Conservation (phyloP, 2,888 invertebrate genomes). For the Agrilus biguttatus region DNA sequence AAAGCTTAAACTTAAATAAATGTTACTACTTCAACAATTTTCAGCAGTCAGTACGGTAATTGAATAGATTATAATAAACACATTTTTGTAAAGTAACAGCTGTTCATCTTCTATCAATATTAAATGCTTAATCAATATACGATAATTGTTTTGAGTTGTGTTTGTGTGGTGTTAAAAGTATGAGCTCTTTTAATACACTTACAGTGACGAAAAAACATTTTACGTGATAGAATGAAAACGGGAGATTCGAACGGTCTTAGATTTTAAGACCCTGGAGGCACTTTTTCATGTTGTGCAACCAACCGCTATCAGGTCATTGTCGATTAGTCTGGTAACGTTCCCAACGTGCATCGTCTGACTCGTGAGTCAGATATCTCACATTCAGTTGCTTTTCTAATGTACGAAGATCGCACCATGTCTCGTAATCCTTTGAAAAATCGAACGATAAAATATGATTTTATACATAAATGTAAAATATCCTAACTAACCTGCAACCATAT, state of each 20-base stretch:
- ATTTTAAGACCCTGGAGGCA: conserved; percentile 28
- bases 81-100: too few relatives aligned
- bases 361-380: conserved; percentile 75
- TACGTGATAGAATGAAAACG: too few relatives aligned
- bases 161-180: too few relatives aligned
- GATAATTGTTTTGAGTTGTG: too few relatives aligned
- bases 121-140: too few relatives aligned
- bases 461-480: conserved; percentile 1
- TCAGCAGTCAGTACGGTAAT: too few relatives aligned
- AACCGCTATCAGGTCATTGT: conserved; percentile 33
- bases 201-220: too few relatives aligned
- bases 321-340: conserved; percentile 34
- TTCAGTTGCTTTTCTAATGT: conserved; percentile 64
- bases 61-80: too few relatives aligned
- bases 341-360: conserved; percentile 89
- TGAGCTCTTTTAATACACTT: too few relatives aligned
- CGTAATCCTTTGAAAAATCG: conserved; percentile 51
- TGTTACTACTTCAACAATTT: too few relatives aligned
- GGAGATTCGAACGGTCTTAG: conserved; percentile 9
- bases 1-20: too few relatives aligned
- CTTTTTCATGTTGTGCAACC: conserved; percentile 33
- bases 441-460: background rate
- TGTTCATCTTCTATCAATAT: too few relatives aligned
- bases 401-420: conserved; percentile 90
- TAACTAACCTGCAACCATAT: conserved; percentile 80